Percentiles rank a stretch among this genome's conserved stretches.
These are phyloP conservation scores for Microcebus tavaratra DNA, from an alignment of 2,113 vertebrate genomes.

Conservation along the genomic window DNA sequence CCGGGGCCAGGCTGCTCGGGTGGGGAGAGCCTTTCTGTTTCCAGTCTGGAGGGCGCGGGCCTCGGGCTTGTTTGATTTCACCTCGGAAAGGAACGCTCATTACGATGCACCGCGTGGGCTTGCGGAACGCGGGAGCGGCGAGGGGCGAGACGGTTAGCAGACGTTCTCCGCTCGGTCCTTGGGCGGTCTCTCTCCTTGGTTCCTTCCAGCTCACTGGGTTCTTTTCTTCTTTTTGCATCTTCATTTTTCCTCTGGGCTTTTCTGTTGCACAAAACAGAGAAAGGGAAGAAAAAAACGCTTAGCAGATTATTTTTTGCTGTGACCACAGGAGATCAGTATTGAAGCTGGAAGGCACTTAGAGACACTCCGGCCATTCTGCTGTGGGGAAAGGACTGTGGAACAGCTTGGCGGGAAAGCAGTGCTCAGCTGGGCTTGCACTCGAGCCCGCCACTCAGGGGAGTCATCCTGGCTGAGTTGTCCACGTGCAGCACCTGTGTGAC, in stretches of 20 bases:
- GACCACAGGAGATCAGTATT: neutral
- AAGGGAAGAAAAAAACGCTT: neutral
- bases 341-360: neutral
- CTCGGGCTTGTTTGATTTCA: neutral
- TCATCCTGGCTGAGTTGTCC: neutral
- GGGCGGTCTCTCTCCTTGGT: too few relatives aligned
- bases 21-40: neutral
- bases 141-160: neutral
- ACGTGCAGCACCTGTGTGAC: neutral
- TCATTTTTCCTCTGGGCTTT: neutral
- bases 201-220: neutral
- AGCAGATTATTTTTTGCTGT: neutral
- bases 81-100: neutral
- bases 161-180: accelerated
- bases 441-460: accelerated
- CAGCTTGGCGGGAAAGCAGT: accelerated
- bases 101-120: neutral
- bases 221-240: neutral
- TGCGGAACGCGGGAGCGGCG: neutral
- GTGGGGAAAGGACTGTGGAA: neutral
- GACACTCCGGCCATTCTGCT: neutral
- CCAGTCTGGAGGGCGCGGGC: neutral
- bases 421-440: neutral
- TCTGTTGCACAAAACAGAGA: neutral
- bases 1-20: neutral